Percentiles rank a stretch among this genome's conserved stretches.
Evolutionary conservation across 2,888 invertebrate genomes (phyloP).

Genomic region (Dasypolia templi): DNA sequence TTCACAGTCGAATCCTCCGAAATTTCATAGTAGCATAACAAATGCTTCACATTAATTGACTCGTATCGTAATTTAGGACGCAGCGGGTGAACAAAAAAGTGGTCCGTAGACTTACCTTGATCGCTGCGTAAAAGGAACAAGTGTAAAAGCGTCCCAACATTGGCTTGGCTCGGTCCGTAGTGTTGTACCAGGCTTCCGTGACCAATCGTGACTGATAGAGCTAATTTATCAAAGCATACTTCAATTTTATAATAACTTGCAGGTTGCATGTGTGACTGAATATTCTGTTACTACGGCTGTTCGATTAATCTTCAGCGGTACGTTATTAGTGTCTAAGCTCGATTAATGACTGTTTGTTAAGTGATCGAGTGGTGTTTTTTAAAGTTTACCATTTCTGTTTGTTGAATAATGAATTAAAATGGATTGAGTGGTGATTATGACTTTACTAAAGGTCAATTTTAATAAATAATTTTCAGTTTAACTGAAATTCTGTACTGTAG

Average conservation of each 20-base stretch:
- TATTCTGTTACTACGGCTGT: slow-evolving; percentile 86
- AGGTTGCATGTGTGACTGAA: slow-evolving; percentile 89
- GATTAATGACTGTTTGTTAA: slow-evolving; percentile 88
- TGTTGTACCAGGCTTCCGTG: slow-evolving; percentile 82
- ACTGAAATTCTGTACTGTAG: not conserved
- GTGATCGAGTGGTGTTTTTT: slow-evolving; percentile 77
- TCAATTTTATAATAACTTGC: slow-evolving; percentile 88
- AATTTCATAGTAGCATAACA: slow-evolving; percentile 52
- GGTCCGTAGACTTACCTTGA: slow-evolving; percentile 29
- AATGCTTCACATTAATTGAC: slow-evolving; percentile 61
- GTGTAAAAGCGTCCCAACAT: slow-evolving; percentile 68
- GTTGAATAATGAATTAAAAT: too few relatives aligned
- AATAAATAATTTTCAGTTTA: not conserved
- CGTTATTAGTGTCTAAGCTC: slow-evolving; percentile 86
- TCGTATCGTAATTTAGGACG: slow-evolving; percentile 62
- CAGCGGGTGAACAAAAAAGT: slow-evolving; percentile 61
- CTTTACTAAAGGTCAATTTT: not conserved
- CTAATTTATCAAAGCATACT: slow-evolving; percentile 88
- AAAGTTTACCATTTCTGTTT: slow-evolving; percentile 59
- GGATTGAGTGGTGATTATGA: not conserved
- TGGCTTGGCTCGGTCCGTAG: slow-evolving; percentile 55
- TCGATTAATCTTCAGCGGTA: slow-evolving; percentile 85
- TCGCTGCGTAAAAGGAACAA: slow-evolving; percentile 64
- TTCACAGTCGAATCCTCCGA: slow-evolving; percentile 18
- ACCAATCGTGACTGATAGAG: slow-evolving; percentile 89